phyloP scores from a whole-genome alignment of 2,113 vertebrate species.

The Lasiurus borealis region DNA sequence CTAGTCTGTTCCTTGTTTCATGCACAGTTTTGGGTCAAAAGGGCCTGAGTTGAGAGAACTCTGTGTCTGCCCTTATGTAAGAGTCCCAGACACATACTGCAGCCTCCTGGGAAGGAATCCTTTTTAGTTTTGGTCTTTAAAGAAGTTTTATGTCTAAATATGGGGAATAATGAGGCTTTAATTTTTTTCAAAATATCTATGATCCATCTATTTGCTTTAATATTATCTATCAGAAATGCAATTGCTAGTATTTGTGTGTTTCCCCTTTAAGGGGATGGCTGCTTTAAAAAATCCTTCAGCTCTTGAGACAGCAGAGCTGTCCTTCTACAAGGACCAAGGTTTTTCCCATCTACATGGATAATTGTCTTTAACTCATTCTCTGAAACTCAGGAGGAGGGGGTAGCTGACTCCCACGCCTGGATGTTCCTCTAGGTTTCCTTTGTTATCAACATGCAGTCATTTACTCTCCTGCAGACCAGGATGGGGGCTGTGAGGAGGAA shows the following conservation, averaged over 20 bases:
- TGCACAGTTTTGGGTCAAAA: background rate
- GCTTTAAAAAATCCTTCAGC: background rate
- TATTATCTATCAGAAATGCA: constrained; percentile 3
- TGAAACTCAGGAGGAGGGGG: background rate
- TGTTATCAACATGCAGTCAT: background rate
- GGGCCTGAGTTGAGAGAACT: background rate
- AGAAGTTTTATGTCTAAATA: constrained; percentile 32
- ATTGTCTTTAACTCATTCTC: background rate
- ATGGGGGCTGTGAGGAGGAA: background rate
- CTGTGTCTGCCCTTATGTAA: background rate
- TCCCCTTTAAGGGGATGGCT: background rate
- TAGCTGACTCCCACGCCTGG: background rate
- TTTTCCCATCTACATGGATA: background rate
- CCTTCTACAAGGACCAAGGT: background rate
- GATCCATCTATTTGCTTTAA: background rate
- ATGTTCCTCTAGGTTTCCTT: constrained; percentile 11
- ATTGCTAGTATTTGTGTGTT: constrained; percentile 19
- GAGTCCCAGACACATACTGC: background rate
- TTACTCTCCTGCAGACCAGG: background rate
- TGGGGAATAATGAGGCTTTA: background rate
- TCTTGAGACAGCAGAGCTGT: background rate
- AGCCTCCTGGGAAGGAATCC: background rate
- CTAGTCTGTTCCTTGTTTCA: background rate
- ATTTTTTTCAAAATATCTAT: background rate
- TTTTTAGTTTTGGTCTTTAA: constrained; percentile 22